Conservation (phyloP, 2,888 invertebrate species). For the Cheilosia variabilis region DNA sequence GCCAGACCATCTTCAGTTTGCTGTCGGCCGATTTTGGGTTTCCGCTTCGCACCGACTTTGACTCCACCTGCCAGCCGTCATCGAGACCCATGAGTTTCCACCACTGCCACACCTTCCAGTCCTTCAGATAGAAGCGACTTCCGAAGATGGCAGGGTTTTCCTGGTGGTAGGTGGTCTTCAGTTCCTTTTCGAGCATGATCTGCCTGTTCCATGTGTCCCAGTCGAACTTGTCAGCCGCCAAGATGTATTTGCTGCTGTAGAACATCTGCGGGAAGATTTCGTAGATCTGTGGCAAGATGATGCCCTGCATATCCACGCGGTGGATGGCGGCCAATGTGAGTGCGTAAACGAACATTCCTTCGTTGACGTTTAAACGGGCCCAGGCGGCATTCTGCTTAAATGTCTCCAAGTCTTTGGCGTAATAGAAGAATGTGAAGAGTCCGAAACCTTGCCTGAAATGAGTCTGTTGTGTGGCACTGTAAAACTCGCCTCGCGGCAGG, state of each 20-base stretch:
- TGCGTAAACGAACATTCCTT: constrained; percentile 88
- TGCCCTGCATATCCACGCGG: constrained; percentile 86
- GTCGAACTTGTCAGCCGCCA: constrained; percentile 86
- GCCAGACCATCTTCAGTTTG: constrained; percentile 77
- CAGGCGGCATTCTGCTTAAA: constrained; percentile 89
- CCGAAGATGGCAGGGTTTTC: constrained; percentile 54
- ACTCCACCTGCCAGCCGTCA: constrained; percentile 78
- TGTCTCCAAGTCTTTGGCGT: constrained; percentile 89
- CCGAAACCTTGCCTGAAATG: constrained; percentile 86
- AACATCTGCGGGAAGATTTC: constrained; percentile 90
- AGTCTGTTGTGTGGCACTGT: constrained; percentile 84
- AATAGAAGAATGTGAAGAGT: constrained; percentile 87
- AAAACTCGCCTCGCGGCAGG: constrained; percentile 85
- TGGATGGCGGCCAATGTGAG: constrained; percentile 87
- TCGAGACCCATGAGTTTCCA: constrained; percentile 81
- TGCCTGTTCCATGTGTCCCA: constrained; percentile 83
- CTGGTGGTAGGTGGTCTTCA: constrained; percentile 83
- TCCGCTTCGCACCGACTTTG: constrained; percentile 68
- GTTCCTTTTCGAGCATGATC: constrained; percentile 83
- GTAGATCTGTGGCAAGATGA: constrained; percentile 88
- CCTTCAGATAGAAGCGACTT: constrained; percentile 67
- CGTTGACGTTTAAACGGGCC: constrained; percentile 88
- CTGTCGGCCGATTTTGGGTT: constrained; percentile 77
- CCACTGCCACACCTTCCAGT: constrained; percentile 81
- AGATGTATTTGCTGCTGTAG: constrained; percentile 88